Conservation (phyloP, 2,888 invertebrate species). For the Diachrysia chrysitis region DNA sequence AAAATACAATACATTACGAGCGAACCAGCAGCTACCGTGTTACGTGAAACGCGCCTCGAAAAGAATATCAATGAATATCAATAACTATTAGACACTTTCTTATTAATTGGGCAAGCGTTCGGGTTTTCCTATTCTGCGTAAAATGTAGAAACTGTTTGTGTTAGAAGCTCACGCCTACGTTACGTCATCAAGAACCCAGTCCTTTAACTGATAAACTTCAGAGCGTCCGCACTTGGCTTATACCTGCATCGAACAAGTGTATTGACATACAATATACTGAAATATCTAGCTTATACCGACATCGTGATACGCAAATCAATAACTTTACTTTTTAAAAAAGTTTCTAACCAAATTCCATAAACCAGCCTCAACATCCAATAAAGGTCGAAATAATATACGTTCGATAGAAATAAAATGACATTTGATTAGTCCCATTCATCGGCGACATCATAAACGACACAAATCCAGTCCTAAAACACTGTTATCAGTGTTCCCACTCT, state of each 20-base stretch:
- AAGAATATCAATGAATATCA: conserved; percentile 75
- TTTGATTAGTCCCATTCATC: conserved; percentile 75
- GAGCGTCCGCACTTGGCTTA: conserved; percentile 12
- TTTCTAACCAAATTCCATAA: conserved; percentile 33
- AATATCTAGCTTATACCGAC: conserved; percentile 21
- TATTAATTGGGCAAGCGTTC: conserved; percentile 69
- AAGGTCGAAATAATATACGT: conserved; percentile 49
- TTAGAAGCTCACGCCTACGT: conserved; percentile 23
- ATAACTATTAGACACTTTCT: conserved; percentile 70
- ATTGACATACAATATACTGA: conserved; percentile 42
- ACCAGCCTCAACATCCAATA: conserved; percentile 38
- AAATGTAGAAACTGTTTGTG: conserved; percentile 41
- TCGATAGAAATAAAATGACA: conserved; percentile 56
- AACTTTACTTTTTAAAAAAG: conserved; percentile 29
- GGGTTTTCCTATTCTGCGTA: conserved; percentile 57
- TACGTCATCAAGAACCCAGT: conserved; percentile 20
- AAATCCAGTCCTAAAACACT: conserved; percentile 82
- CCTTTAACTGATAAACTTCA: conserved; percentile 10
- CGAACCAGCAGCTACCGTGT: conserved; percentile 79
- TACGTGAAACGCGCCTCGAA: conserved; percentile 79
- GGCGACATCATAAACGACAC: conserved; percentile 76
- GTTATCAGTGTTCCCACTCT: conserved; percentile 88
- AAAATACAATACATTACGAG: conserved; percentile 86
- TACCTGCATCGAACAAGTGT: conserved; percentile 23
- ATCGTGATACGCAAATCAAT: conserved; percentile 41